phyloP scores from a whole-genome alignment of 1,140 invertebrate genomes.

The Drosophila busckii region DNA sequence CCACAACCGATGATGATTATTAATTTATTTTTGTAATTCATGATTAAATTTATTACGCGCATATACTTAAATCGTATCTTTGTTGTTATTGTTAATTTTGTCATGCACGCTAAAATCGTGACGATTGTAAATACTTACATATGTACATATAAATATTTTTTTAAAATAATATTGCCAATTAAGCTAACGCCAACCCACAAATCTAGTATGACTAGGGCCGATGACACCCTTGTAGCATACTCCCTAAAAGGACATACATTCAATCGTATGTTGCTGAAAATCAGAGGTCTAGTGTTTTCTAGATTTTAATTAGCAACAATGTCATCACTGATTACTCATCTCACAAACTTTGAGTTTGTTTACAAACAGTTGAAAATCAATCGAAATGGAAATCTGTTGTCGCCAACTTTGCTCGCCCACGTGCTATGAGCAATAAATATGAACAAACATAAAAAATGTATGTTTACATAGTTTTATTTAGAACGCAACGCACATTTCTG shows the following conservation, averaged over 20 bases:
- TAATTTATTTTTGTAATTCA: constrained; percentile 72
- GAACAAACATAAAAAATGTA: background rate
- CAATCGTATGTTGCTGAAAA: constrained; percentile 8
- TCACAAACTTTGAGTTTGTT: constrained; percentile 54
- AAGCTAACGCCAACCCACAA: background rate
- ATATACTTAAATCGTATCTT: constrained; percentile 8
- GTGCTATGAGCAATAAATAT: constrained; percentile 2
- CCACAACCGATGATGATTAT: constrained; percentile 50
- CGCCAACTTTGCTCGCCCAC: constrained; percentile 41
- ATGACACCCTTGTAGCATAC: constrained; percentile 17
- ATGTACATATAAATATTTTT: constrained; percentile 3
- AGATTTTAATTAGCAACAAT: constrained; percentile 20
- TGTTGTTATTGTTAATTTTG: constrained; percentile 8
- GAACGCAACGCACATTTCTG: constrained; percentile 19
- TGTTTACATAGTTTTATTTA: constrained; percentile 4
- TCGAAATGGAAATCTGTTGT: constrained; percentile 25
- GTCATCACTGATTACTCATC: constrained; percentile 56
- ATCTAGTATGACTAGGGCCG: constrained; percentile 4
- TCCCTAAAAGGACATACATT: constrained; percentile 26
- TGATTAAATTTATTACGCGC: constrained; percentile 55
- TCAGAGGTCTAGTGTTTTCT: too few relatives aligned
- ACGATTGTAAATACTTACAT: constrained; percentile 13
- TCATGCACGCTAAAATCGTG: constrained; percentile 25
- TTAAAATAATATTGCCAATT: constrained; percentile 3
- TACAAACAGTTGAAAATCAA: constrained; percentile 63